phyloP scores from a whole-genome alignment of 2,113 vertebrate species.

The Piaya cayana region DNA sequence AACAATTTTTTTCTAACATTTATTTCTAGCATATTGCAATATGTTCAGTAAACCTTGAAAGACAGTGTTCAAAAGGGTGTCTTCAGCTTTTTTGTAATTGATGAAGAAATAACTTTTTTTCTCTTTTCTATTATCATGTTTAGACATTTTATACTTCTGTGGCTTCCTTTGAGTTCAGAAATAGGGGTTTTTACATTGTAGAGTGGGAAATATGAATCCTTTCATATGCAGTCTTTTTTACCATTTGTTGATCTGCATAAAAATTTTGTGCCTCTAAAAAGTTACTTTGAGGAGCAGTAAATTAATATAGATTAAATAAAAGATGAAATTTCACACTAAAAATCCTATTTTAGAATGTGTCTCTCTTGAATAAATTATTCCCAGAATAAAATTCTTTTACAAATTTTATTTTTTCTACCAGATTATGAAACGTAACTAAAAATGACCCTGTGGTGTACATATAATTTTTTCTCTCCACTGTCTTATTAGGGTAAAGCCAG shows the following conservation, averaged over 20 bases:
- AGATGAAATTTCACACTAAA: not conserved
- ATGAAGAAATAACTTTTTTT: not conserved
- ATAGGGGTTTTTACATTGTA: not conserved
- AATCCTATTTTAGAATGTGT: not conserved
- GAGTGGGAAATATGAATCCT: not conserved
- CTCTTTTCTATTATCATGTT: not conserved
- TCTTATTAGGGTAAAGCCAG: not conserved
- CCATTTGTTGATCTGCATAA: not conserved
- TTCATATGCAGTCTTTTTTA: not conserved
- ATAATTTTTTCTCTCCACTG: not conserved
- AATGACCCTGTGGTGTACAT: not conserved
- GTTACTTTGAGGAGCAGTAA: not conserved
- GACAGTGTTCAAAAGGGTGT: not conserved
- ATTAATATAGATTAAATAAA: not conserved
- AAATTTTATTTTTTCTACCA: not conserved
- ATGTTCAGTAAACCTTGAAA: not conserved
- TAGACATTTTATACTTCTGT: not conserved
- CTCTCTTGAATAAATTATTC: not conserved
- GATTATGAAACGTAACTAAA: not conserved
- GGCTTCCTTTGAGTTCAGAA: not conserved
- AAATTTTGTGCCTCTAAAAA: not conserved
- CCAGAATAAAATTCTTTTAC: not conserved
- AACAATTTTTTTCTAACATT: not conserved
- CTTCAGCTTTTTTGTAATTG: not conserved
- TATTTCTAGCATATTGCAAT: not conserved